These are phyloP conservation scores for Leptestheria dahalacensis DNA, from an alignment of 1,140 invertebrate genomes.

Conservation along the genomic window DNA sequence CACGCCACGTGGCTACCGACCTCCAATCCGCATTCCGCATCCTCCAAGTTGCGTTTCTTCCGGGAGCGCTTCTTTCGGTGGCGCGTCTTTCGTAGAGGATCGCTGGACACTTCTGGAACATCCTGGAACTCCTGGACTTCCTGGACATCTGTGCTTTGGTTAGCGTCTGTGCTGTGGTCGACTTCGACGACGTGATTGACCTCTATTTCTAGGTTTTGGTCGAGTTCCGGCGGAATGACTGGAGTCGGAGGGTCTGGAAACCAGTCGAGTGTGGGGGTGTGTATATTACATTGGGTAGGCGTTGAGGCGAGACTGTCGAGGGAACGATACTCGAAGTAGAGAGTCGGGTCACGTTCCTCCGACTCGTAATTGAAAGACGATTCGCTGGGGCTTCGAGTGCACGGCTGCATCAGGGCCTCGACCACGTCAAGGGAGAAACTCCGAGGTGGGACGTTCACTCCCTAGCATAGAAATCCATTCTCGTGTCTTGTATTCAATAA, in stretches of 20 bases:
- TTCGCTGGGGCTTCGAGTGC: slow-evolving; percentile 1
- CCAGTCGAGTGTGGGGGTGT: background rate
- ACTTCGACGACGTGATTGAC: no score
- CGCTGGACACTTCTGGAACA: background rate
- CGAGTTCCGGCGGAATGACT: background rate
- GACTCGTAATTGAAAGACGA: slow-evolving; percentile 10
- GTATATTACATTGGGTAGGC: background rate
- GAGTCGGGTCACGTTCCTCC: background rate
- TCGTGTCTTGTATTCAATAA: no score
- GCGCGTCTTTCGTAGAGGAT: background rate
- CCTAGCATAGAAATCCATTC: no score
- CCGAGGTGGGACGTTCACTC: no score
- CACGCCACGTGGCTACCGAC: background rate
- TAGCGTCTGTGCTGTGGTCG: background rate
- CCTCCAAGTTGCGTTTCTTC: background rate
- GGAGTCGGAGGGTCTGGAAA: background rate
- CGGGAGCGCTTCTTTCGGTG: background rate
- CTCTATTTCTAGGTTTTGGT: no score
- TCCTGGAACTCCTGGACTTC: no score
- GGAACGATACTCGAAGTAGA: slow-evolving; percentile 5
- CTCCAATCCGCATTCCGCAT: background rate
- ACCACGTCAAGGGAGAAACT: background rate
- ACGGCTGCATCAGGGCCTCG: background rate
- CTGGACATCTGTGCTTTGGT: no score
- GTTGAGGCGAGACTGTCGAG: slow-evolving; percentile 1